A percentile compares a stretch with the other conserved stretches of the same genome.
phyloP scores from a whole-genome alignment of 92 coral and sea anemone genomes.

The Phenganax marumi region DNA sequence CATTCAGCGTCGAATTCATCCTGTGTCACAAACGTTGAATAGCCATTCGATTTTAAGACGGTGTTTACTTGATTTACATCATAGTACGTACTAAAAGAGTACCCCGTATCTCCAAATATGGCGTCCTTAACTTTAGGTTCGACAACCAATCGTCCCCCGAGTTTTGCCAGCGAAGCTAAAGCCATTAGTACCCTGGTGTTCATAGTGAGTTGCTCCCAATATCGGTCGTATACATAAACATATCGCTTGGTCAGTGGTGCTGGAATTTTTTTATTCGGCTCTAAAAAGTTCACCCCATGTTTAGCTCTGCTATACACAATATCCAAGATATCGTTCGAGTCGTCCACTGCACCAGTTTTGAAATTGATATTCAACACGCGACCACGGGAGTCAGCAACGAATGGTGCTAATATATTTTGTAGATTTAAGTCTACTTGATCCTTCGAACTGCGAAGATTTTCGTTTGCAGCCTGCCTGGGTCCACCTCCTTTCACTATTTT shows the following conservation, averaged over 20 bases:
- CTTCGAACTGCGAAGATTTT: background rate
- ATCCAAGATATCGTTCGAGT: background rate
- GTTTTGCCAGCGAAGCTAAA: slow-evolving; percentile 70
- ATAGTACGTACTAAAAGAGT: slow-evolving; percentile 72
- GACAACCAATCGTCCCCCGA: slow-evolving; percentile 67
- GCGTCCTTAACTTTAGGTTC: slow-evolving; percentile 89
- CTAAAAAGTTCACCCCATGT: background rate
- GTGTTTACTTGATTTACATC: slow-evolving; percentile 66
- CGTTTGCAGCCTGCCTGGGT: background rate
- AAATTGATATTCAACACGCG: background rate
- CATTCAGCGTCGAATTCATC: slow-evolving; percentile 68
- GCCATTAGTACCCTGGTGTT: background rate
- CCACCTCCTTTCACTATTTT: background rate
- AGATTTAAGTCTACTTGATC: background rate
- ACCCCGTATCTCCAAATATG: slow-evolving; percentile 73
- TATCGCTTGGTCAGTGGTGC: background rate
- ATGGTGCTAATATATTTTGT: background rate
- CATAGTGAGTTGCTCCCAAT: slow-evolving; percentile 22
- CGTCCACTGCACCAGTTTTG: background rate
- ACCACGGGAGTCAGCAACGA: background rate
- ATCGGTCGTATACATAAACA: background rate
- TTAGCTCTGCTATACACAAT: background rate
- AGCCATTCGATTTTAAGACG: slow-evolving; percentile 57
- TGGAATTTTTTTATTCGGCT: background rate
- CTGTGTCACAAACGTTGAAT: slow-evolving; percentile 61